Evolutionary conservation across 2,797 vertebrate species (phyloP).

Genomic region (Lateolabrax maculatus): DNA sequence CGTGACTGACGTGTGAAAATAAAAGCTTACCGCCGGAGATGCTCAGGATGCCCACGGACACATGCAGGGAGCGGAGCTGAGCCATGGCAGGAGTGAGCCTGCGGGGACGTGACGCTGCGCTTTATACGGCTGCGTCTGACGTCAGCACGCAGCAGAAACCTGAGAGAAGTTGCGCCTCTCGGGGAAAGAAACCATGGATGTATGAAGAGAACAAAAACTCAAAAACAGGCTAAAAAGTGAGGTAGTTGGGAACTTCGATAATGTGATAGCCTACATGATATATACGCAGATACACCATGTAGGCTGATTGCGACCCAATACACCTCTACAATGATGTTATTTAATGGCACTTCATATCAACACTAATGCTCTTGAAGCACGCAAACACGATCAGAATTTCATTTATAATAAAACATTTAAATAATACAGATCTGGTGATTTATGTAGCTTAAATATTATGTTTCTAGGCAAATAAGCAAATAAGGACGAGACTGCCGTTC

Average conservation of each 20-base stretch:
- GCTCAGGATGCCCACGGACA: slow-evolving; percentile 84
- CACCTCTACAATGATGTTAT: too few relatives aligned
- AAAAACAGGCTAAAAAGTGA: too few relatives aligned
- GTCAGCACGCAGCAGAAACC: slow-evolving; percentile 37
- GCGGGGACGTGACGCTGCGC: accelerated
- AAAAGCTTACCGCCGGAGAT: slow-evolving; percentile 85
- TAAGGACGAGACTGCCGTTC: background rate
- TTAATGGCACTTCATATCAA: too few relatives aligned
- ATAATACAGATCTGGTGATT: background rate
- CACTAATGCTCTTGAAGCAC: too few relatives aligned
- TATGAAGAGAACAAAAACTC: too few relatives aligned
- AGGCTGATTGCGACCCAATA: background rate
- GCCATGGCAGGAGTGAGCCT: slow-evolving; percentile 51
- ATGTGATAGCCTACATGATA: background rate
- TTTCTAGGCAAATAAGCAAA: background rate
- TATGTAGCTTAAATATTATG: background rate
- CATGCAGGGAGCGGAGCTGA: slow-evolving; percentile 73
- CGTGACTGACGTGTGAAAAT: background rate
- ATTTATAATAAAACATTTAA: too few relatives aligned
- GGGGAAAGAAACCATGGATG: too few relatives aligned
- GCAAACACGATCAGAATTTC: too few relatives aligned
- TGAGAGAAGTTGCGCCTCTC: background rate
- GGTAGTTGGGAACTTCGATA: background rate
- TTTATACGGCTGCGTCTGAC: slow-evolving; percentile 52
- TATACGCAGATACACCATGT: background rate